phyloP scores from a whole-genome alignment of 2,888 invertebrate species.

The Latrodectus elegans region DNA sequence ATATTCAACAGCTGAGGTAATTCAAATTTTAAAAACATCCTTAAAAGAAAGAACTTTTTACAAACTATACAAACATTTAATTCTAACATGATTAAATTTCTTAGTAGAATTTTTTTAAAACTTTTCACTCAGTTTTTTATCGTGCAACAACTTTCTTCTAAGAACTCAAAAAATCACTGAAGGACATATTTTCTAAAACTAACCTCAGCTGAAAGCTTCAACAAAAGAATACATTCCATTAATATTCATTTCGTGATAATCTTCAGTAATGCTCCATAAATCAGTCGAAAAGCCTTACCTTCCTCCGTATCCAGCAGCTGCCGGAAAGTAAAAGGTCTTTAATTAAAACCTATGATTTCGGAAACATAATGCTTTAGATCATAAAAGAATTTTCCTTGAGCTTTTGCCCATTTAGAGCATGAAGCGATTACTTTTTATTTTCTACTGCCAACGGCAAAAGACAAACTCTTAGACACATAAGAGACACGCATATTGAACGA shows the following conservation, averaged over 20 bases:
- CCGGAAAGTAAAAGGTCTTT: conserved; percentile 18
- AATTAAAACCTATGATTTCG: conserved; percentile 42
- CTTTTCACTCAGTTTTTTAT: no score
- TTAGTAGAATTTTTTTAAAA: no score
- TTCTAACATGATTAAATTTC: no score
- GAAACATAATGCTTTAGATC: conserved; percentile 35
- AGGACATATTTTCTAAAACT: conserved; percentile 18
- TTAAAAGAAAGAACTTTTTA: no score
- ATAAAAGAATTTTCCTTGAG: conserved; percentile 23
- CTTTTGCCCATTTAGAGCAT: conserved; percentile 12
- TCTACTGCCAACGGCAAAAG: not conserved
- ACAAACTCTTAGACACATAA: no score
- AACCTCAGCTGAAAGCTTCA: conserved; percentile 18
- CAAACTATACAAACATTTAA: no score
- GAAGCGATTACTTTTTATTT: not conserved
- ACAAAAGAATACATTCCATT: conserved; percentile 51
- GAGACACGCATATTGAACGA: no score
- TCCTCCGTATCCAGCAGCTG: not conserved
- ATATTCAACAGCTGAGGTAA: no score
- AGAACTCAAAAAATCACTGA: no score
- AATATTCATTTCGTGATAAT: conserved; percentile 58
- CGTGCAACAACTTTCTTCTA: no score
- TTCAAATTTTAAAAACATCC: no score
- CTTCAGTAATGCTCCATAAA: conserved; percentile 51
- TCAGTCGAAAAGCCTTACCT: conserved; percentile 29